Conservation (phyloP, 2,797 vertebrate species). For the Pseudochirops cupreus region DNA sequence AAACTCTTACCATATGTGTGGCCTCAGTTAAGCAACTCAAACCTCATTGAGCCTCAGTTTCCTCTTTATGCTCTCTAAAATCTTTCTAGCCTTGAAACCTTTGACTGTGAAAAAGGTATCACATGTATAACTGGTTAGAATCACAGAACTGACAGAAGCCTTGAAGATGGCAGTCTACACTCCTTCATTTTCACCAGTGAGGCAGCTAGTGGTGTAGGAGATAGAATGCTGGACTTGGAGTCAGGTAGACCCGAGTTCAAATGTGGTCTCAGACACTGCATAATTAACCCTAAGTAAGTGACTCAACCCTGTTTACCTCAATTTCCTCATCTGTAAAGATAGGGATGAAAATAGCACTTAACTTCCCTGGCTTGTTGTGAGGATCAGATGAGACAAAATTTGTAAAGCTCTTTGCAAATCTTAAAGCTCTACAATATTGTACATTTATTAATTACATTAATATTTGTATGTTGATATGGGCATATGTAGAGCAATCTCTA, state of each 20-base stretch:
- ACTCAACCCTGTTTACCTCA: background rate
- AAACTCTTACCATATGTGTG: background rate
- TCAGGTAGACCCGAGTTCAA: background rate
- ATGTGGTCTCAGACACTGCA: background rate
- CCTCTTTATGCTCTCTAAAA: background rate
- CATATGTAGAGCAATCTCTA: background rate
- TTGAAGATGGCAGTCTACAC: background rate
- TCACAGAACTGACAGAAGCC: background rate
- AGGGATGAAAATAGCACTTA: background rate
- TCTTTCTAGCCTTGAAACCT: background rate
- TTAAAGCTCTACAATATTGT: background rate
- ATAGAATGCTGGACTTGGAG: background rate
- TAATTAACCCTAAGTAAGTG: background rate
- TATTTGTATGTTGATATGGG: background rate
- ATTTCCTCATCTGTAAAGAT: background rate
- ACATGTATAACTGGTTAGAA: background rate
- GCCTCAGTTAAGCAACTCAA: background rate
- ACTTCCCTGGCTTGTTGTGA: background rate
- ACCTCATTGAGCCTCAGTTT: background rate
- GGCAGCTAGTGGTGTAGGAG: background rate
- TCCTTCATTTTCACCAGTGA: background rate
- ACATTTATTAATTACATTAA: background rate
- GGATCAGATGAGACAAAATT: background rate
- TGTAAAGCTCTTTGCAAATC: background rate
- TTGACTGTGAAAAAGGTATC: background rate